Base-by-base conservation (phyloP, 2,113 vertebrate genomes). In the Halichoeres trimaculatus region DNA sequence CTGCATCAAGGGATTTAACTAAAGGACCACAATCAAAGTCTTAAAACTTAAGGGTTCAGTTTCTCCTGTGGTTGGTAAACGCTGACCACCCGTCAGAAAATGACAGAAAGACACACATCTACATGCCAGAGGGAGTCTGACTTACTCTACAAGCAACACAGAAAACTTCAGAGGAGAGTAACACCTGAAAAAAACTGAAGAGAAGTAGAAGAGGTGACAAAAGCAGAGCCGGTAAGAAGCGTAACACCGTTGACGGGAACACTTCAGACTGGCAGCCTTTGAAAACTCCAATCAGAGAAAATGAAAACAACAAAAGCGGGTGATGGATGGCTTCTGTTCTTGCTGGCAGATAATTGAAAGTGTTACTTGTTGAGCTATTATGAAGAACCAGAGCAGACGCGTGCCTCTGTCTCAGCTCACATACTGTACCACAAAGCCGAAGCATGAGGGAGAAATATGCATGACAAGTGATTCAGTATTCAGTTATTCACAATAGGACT, bases 401-500 rank as follows among this genome's bases (percentile, higher is more conserved):
- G 43, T 45, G 22, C 8, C n/a, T 66, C 52, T 12, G 47, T 63
- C 30, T 66, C 65, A 59, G 30, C 56, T 76, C 63, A 69, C 51
- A 64, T 19, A 23, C 52, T 53, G 2, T 51, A 55, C 55, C 43
- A 80, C 38, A 74, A 70, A 83, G 40, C n/a, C 36, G 45, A n/a
- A 34, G 30, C 40, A 57, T 20, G 35, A 60, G 48, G 20, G 22
- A 53, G 50, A 70, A 81, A 45, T 63, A 43, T 55, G 50, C 70
- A 69, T 64, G 48, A 60, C 19, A 66, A 71, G 56, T 34, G 20
- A 70, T 62, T 79, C 59, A 51, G 38, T 72, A 57, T 79, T 79
- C 76, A 78, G 50, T 80, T 84, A 70, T 73, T 77, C 72, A 77
- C 76, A 82, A 62, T 64, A 74, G 38, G 55, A 60, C 50, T 76